Evolutionary conservation across 2,797 vertebrate species (phyloP).

Genomic region (Rhynchonycteris naso): DNA sequence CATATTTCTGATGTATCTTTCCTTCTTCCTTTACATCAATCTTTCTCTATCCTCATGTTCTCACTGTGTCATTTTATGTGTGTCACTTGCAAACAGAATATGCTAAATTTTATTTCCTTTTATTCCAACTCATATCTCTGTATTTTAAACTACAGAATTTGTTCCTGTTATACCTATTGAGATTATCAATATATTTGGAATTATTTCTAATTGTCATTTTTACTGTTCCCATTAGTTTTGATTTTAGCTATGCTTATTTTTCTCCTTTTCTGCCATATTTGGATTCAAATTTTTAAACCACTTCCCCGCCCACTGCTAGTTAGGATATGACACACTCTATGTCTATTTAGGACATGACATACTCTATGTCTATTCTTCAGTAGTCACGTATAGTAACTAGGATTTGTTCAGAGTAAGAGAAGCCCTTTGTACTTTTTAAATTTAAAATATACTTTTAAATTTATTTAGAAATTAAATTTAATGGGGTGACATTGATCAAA

Average conservation of each 20-base stretch:
- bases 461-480: too few species aligned
- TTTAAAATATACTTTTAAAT: too few species aligned
- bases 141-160: neutral
- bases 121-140: neutral
- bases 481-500: too few species aligned
- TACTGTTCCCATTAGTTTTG: neutral
- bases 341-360: neutral
- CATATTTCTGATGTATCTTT: neutral
- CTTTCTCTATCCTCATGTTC: neutral
- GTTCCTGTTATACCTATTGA: neutral
- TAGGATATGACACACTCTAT: neutral
- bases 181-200: neutral
- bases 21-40: neutral
- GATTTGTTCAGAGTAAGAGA: neutral
- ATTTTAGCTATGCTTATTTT: neutral
- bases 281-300: neutral
- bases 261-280: neutral
- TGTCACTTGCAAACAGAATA: neutral
- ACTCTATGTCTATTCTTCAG: neutral
- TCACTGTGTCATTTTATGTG: neutral
- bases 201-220: neutral
- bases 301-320: too few species aligned
- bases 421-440: neutral
- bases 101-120: neutral
- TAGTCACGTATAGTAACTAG: neutral